Conservation (phyloP, 2,888 invertebrate genomes). For the Hymenopus coronatus region DNA sequence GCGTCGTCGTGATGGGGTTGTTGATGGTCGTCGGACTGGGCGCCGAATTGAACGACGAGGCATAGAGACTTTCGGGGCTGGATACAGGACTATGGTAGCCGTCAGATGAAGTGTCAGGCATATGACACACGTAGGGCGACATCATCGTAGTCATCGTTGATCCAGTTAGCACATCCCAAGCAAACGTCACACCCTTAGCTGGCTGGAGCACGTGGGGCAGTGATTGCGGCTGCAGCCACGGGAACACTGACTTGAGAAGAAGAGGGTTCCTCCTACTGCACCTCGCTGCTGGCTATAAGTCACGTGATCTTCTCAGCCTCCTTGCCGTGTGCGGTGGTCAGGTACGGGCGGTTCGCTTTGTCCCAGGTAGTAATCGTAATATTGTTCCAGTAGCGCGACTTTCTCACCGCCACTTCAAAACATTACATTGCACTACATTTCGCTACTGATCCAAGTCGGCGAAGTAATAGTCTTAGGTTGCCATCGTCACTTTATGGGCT, state of each 20-base stretch:
- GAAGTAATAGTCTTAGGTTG: too few species aligned
- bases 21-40: conserved; percentile 19
- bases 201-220: background rate
- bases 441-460: too few species aligned
- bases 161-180: background rate
- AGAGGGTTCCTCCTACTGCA: background rate
- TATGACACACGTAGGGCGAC: background rate
- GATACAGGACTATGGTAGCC: conserved; percentile 32
- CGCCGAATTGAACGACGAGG: conserved; percentile 17
- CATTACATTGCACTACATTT: background rate
- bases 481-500: too few species aligned
- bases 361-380: background rate
- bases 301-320: background rate
- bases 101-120: conserved; percentile 22
- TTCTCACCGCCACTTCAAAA: background rate
- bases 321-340: background rate
- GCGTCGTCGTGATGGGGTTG: background rate
- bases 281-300: conserved; percentile 2
- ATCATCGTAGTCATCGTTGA: background rate
- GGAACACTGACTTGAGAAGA: background rate
- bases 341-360: background rate
- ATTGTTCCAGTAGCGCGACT: background rate
- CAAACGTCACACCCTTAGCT: background rate
- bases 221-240: background rate
- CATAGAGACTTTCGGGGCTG: conserved; percentile 33